Evolutionary conservation across 2,113 vertebrate species (phyloP).

Genomic region (Monopterus albus): DNA sequence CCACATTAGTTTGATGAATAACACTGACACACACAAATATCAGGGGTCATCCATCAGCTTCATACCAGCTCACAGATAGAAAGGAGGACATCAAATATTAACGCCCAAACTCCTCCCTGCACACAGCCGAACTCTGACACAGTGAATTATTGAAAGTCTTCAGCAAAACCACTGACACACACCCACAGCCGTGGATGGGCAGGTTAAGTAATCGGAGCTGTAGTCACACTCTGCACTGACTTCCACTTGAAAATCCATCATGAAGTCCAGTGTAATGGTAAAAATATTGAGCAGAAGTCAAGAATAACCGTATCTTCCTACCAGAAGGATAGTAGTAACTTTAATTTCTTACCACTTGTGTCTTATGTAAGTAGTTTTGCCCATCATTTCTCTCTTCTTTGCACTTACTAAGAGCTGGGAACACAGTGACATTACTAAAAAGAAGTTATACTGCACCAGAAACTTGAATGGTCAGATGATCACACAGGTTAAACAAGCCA

Average conservation of each 20-base stretch:
- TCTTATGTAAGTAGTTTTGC: neutral
- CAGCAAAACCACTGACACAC: conserved; percentile 36
- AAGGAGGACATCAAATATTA: conserved; percentile 70
- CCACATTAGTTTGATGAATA: conserved; percentile 68
- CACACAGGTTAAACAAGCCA: too few species aligned
- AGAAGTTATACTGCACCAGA: too few species aligned
- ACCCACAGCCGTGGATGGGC: conserved; percentile 3
- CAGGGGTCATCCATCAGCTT: conserved; percentile 60
- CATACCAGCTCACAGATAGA: conserved; percentile 42
- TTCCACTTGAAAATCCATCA: conserved; percentile 5
- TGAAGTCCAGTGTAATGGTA: neutral
- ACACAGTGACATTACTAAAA: neutral
- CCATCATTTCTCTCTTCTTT: too few species aligned
- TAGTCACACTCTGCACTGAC: neutral
- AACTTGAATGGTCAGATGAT: too few species aligned
- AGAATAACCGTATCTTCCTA: neutral
- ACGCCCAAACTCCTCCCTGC: conserved; percentile 40
- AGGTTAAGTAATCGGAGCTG: conserved; percentile 6
- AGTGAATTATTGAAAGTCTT: conserved; percentile 69
- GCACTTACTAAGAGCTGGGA: too few species aligned
- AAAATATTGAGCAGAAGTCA: neutral
- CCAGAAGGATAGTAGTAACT: neutral
- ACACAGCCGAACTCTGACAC: conserved; percentile 52
- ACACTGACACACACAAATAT: conserved; percentile 47
- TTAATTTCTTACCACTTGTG: neutral